These are phyloP conservation scores for Tolmerus cingulatus DNA, from an alignment of 2,888 invertebrate species.

Conservation along the genomic window DNA sequence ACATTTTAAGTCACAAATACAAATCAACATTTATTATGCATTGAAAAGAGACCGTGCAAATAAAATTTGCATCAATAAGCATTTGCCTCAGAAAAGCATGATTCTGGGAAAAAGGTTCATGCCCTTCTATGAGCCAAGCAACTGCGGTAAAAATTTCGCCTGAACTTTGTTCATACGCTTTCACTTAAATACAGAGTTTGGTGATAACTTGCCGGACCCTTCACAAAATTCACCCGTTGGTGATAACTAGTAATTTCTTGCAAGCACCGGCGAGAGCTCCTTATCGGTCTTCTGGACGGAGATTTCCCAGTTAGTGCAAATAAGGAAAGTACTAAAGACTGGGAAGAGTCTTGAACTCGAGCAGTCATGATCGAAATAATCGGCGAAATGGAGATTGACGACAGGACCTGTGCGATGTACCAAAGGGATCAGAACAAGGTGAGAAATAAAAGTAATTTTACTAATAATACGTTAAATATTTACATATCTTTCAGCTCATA, in stretches of 20 bases:
- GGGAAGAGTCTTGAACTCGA: neutral
- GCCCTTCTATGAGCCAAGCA: neutral
- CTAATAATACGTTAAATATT: neutral
- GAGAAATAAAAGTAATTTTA: neutral
- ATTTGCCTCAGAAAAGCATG: neutral
- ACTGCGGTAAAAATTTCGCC: neutral
- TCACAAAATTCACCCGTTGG: neutral
- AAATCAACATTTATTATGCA: neutral
- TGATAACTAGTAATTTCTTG: neutral
- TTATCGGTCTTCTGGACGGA: neutral
- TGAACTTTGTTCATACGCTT: neutral
- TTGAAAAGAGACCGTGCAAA: neutral
- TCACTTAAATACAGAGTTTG: neutral
- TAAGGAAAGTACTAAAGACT: neutral
- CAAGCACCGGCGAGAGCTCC: neutral
- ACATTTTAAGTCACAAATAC: neutral
- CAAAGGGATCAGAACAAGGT: neutral
- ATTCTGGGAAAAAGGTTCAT: neutral
- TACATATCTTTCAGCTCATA: neutral
- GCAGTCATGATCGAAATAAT: neutral
- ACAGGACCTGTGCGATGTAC: neutral
- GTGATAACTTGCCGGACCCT: neutral
- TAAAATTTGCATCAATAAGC: neutral
- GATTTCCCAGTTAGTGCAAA: neutral
- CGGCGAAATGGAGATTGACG: neutral